phyloP scores from a whole-genome alignment of 2,888 invertebrate genomes.

The Nymphalis urticae region DNA sequence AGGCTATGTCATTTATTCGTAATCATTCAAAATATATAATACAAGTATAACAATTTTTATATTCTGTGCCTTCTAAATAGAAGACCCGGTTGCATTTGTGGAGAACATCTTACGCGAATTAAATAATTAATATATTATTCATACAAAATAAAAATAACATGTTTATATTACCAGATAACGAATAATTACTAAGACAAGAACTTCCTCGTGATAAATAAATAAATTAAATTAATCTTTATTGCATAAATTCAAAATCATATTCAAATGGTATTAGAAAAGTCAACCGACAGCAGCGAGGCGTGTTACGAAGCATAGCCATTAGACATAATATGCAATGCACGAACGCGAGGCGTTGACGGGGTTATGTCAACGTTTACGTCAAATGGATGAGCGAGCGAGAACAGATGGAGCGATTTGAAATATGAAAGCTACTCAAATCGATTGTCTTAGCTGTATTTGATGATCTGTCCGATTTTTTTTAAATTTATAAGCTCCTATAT shows the following conservation, averaged over 20 bases:
- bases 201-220: constrained; percentile 24
- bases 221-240: constrained; percentile 12
- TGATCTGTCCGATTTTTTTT: too few species aligned
- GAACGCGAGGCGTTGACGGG: too few species aligned
- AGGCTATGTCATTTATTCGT: not conserved
- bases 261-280: not conserved
- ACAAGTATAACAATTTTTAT: not conserved
- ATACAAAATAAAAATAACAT: not conserved
- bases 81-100: not conserved
- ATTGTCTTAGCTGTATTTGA: too few species aligned
- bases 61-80: not conserved
- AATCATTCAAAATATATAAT: not conserved
- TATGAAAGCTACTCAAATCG: too few species aligned
- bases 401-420: too few species aligned
- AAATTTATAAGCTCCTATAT: too few species aligned
- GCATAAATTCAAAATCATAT: constrained; percentile 12
- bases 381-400: too few species aligned
- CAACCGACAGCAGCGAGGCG: not conserved
- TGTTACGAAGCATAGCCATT: not conserved
- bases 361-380: too few species aligned
- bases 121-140: not conserved
- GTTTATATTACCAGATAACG: not conserved
- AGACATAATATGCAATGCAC: too few species aligned
- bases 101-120: not conserved
- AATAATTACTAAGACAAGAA: not conserved